Base-by-base conservation (phyloP, 2,797 vertebrate genomes). In the Zalophus californianus region DNA sequence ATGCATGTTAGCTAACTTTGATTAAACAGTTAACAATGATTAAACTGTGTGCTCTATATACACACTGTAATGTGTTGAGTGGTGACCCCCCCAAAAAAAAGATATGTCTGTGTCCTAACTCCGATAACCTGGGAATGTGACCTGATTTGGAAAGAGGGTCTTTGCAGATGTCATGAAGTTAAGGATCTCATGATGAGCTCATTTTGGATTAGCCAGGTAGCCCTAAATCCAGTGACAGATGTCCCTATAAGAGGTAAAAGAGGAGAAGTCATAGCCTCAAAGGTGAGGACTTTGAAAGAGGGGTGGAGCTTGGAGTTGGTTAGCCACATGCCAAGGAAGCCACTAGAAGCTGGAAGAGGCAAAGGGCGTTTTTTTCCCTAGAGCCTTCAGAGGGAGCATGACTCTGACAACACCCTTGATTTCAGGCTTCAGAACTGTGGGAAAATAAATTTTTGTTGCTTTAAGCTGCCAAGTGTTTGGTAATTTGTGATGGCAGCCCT, bases 171-270 rank as follows among this genome's bases (percentile, higher is more conserved):
- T 95, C 62, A 70, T 68, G 44, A 87, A 58, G 5, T 83, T 56
- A 64, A 85, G 52, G 41, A 58, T 54, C 38, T 96, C 52, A 41
- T 11, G 32, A 58, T 93, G 87, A 84, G 20, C 35, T 96, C 58
- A 92, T 66, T 60, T 90, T 84, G n/a, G 72, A 83, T 91, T 83
- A 89, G 72, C 84, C 73, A 18, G 16, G 54, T 60, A n/a, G 3
- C 18, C 58, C 41, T 72, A 62, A 96, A 52, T 91, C 78, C 60
- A 82, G 11, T 85, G 95, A 66, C 77, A 86, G 16, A 78, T 86
- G 75, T 56, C 78, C 35, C 94, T 94, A 35, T 41, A 60, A 84
- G 66, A 93, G n/a, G 38, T 5, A 41, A 15, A 79, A 89, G 50
- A 92, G 25, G 54, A 52, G 64, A 87, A 73, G 9, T 79, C 35